Base-by-base conservation (phyloP, 2,888 invertebrate species). In the Volucella inflata region DNA sequence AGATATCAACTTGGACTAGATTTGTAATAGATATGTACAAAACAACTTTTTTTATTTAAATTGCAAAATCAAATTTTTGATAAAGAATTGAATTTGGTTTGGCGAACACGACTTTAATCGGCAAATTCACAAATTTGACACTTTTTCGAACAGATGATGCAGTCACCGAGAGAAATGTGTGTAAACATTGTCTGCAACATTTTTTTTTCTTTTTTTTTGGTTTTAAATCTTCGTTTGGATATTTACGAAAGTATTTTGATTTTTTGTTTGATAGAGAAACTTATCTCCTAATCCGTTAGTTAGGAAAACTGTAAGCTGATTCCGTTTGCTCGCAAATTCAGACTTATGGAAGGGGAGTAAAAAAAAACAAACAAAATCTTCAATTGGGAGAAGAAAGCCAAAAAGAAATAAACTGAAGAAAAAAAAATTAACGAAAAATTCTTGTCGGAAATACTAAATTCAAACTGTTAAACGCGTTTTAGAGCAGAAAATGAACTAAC, bases 141-240 rank as follows among this genome's bases (percentile, higher is more conserved):
- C 72, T 85, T 30, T 30, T 30, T 85, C 17, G 38, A 76, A 44
- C 36, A 40, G 64, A 50, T 71, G 64, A 38, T 60, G 78, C 53
- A 79, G 70, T 84, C 70, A 40, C 38, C 81, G 81, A 62, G 68
- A 67, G 76, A 85, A 81, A 77, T 85, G 57, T 80, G 67, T 72
- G 85, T 85, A 85, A 81, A 81, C 81, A 85, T 81, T 85, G 81
- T 85, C 77, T 85, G 85, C 76, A 85, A 85, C 85, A 85, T 85
- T 72, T 77, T 81, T 46, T 59, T 59, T 65, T 59, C 59, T 42
- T 30, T 67, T 75, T 9, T 57, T 62, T 30, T 36, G 42, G 59
- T 50, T 50, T 60, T 38, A 74, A 30, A 30, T 30, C 30, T 30
- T 30, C 30, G 30, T 30, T 6, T 30, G 30, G 30, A 30, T 30